Base-by-base conservation (phyloP, 2,888 invertebrate species). In the Coelogynopora nodosa region DNA sequence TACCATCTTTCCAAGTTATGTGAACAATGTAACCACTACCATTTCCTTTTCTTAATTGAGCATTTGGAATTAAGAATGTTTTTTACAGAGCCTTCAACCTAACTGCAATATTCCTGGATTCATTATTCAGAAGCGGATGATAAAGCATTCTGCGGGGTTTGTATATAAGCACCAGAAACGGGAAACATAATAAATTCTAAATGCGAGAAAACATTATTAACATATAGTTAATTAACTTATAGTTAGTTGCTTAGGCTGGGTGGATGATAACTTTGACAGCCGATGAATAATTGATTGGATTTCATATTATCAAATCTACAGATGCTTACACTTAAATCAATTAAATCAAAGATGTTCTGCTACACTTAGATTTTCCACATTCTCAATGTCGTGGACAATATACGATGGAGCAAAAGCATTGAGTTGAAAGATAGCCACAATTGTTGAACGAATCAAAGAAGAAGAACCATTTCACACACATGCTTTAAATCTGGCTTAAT, bases 211-310 rank as follows among this genome's bases (percentile, higher is more conserved):
- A 49, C 18, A 5, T 10, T 49, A 10, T 10, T 49, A 10, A 49
- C 5, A 18, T 49, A 49, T 49, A 18, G 18, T 49, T 49, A 49
- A n/a, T n/a, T n/a, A n/a, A n/a, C n/a, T n/a, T n/a, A n/a, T 89
- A 49, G 89, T 88, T 30, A 49, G 88, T 67, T 88, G 88, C 1
- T 0, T 89, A 5, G 81, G 88, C 67, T 88, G 87, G 31, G 88
- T 89, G 0, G 87, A 88, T 28, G 74, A 85, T 81, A 67, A 88
- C 31, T 67, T n/a, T 89, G 5, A 74, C 82, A 23, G 88, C 85
- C 27, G 87, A 88, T 0, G 89, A 89, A 49, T 88, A 89, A 10
- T 88, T 89, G 67, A 82, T 89, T 82, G 88, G 89, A 30, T 81
- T 89, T 23, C 85, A 88, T 31, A 31, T 67, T 18, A 83, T 88